These are phyloP conservation scores for Eudasyphora cyanicolor DNA, from an alignment of 2,888 invertebrate genomes.

Conservation along the genomic window DNA sequence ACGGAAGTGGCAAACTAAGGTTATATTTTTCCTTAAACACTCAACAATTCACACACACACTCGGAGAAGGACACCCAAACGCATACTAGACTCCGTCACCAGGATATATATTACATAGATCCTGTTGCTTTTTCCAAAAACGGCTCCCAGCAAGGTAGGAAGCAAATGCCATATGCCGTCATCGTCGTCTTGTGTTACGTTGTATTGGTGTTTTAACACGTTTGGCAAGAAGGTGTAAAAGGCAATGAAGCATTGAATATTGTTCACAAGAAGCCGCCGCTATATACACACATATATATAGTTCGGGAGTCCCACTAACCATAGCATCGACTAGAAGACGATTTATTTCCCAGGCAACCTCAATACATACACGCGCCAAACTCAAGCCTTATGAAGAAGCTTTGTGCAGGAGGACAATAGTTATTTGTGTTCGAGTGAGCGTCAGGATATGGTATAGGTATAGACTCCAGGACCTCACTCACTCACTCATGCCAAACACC, in stretches of 20 bases:
- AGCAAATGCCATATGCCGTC: conserved; percentile 35
- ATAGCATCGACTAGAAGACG: conserved; percentile 63
- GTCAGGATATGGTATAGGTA: neutral
- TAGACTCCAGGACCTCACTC: neutral
- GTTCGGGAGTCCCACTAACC: neutral
- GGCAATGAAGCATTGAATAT: conserved; percentile 65
- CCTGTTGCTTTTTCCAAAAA: conserved; percentile 58
- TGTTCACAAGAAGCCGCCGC: conserved; percentile 38
- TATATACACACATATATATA: neutral
- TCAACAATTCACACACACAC: conserved; percentile 19
- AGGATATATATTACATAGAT: conserved; percentile 34
- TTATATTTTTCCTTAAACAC: conserved; percentile 63
- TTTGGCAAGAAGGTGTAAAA: conserved; percentile 56
- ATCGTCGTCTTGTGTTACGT: conserved; percentile 50
- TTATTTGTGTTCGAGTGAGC: conserved; percentile 1
- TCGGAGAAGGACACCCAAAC: conserved; percentile 12
- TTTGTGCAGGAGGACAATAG: neutral
- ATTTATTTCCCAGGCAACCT: conserved; percentile 69
- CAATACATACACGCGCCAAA: conserved; percentile 9
- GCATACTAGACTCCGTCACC: neutral
- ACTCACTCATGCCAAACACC: conserved; percentile 10
- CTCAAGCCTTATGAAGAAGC: neutral
- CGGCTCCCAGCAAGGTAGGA: conserved; percentile 12
- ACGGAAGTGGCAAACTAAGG: conserved; percentile 65
- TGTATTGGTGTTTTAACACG: conserved; percentile 55